Conservation (phyloP, 2,888 invertebrate species). For the Ichneumon xanthorius region DNA sequence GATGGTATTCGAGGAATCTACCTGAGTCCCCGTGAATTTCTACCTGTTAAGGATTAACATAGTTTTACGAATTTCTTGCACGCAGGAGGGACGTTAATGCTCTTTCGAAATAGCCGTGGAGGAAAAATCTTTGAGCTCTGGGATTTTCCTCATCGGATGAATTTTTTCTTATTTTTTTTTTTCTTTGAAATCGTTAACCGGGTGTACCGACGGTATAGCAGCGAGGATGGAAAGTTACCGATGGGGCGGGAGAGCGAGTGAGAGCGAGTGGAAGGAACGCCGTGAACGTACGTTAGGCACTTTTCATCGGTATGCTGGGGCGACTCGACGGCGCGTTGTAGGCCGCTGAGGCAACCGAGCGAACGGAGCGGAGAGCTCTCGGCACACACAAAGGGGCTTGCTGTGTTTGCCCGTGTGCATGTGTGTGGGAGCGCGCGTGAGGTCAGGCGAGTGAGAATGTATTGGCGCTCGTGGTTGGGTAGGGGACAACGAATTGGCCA, state of each 20-base stretch:
- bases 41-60: slow-evolving; percentile 29
- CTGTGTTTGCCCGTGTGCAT: slow-evolving; percentile 22
- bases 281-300: slow-evolving; percentile 74
- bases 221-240: slow-evolving; percentile 76
- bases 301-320: slow-evolving; percentile 76
- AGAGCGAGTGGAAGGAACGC: slow-evolving; percentile 36
- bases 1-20: slow-evolving; percentile 46
- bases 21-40: background rate
- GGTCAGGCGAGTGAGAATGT: slow-evolving; percentile 22
- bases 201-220: slow-evolving; percentile 44
- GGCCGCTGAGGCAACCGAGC: slow-evolving; percentile 62
- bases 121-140: slow-evolving; percentile 18
- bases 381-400: slow-evolving; percentile 2
- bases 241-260: slow-evolving; percentile 56
- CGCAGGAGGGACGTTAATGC: background rate
- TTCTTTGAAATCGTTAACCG: slow-evolving; percentile 12
- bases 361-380: slow-evolving; percentile 50
- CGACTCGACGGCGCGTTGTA: slow-evolving; percentile 70
- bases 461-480: background rate
- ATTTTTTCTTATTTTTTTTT: slow-evolving; percentile 26
- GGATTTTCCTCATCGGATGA: slow-evolving; percentile 13
- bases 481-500: slow-evolving; percentile 49
- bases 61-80: slow-evolving; percentile 26
- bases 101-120: slow-evolving; percentile 4
- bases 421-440: slow-evolving; percentile 15